phyloP scores from a whole-genome alignment of 2,797 vertebrate genomes.

The Echeneis naucrates region DNA sequence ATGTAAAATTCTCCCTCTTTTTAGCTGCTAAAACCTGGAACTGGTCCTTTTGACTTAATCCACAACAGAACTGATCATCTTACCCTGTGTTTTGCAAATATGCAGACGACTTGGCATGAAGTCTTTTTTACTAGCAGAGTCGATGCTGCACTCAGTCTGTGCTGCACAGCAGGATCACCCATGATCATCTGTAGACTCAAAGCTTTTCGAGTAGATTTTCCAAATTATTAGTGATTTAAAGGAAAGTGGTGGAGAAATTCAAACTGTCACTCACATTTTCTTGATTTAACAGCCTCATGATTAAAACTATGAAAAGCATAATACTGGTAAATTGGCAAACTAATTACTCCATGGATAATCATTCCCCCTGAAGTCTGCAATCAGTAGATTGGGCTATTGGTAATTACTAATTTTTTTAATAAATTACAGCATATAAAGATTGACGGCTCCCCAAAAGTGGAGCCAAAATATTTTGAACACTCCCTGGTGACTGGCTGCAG shows the following conservation, averaged over 20 bases:
- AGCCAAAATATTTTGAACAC: background rate
- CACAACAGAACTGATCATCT: slow-evolving; percentile 3
- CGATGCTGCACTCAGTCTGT: slow-evolving; percentile 7
- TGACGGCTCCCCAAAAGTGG: no score
- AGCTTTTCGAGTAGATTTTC: background rate
- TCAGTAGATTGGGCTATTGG: background rate
- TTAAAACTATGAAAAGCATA: slow-evolving; percentile 21
- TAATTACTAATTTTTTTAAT: no score
- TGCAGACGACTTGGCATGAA: background rate
- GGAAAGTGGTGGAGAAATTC: background rate
- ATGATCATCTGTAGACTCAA: background rate
- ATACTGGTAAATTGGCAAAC: slow-evolving; percentile 16
- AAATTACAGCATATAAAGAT: no score
- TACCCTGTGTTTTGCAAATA: slow-evolving; percentile 13
- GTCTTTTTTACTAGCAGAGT: background rate
- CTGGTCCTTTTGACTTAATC: background rate
- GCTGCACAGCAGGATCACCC: background rate
- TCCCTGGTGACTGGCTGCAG: background rate
- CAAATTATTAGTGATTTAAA: background rate
- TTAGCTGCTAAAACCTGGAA: slow-evolving; percentile 26
- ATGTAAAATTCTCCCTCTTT: slow-evolving; percentile 11
- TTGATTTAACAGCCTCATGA: background rate
- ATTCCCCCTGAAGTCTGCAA: background rate
- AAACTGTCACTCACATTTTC: slow-evolving; percentile 11
- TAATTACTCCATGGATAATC: slow-evolving; percentile 11